Evolutionary conservation across 2,797 vertebrate species (phyloP).

Genomic region (Spinibarbus caldwelli): DNA sequence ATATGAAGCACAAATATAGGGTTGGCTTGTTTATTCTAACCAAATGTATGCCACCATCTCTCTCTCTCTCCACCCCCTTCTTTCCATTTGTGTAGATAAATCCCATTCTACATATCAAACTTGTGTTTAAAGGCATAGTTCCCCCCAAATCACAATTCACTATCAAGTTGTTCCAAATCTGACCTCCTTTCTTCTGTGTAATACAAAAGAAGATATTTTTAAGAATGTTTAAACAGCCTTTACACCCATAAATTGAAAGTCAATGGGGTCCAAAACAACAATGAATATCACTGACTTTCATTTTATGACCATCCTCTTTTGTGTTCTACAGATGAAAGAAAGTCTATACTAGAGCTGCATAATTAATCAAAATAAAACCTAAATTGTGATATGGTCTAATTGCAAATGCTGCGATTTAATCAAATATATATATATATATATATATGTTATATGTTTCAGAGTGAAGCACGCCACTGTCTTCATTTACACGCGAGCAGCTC

Average conservation of each 20-base stretch:
- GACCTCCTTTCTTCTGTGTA: background rate
- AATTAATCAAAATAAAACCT: no score
- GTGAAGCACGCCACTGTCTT: no score
- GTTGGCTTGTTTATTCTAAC: no score
- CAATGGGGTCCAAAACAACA: background rate
- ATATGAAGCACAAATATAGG: slow-evolving; percentile 9
- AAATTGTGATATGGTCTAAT: no score
- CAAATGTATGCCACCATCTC: no score
- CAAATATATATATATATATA: no score
- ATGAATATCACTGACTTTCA: background rate
- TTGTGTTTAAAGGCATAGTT: background rate
- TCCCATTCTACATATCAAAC: no score
- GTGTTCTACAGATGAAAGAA: background rate
- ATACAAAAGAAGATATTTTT: background rate
- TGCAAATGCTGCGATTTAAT: no score
- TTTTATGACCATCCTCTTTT: background rate
- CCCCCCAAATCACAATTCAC: background rate
- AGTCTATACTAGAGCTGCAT: background rate
- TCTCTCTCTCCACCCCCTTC: no score
- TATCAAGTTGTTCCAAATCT: background rate
- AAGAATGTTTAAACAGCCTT: background rate
- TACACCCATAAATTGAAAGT: background rate
- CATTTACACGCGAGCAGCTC: no score
- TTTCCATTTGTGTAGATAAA: no score
- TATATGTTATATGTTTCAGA: no score